These are phyloP conservation scores for Hippocampus kuda DNA, from an alignment of 2,797 vertebrate species.

Conservation along the genomic window DNA sequence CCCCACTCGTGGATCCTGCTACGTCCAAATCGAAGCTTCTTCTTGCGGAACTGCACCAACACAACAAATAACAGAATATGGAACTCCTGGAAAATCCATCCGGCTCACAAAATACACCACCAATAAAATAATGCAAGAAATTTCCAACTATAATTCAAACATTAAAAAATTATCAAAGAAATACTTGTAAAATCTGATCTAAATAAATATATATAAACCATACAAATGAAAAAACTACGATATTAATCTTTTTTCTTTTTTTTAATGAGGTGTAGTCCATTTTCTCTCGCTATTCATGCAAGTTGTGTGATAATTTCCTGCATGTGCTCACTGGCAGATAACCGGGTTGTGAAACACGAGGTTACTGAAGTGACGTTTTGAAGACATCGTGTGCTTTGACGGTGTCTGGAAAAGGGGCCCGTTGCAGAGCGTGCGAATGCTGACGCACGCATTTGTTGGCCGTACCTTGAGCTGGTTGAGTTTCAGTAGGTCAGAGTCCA, in stretches of 20 bases:
- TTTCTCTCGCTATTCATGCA: not conserved
- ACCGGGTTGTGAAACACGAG: not conserved
- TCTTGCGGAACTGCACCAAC: slow-evolving; percentile 79
- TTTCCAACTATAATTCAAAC: too few relatives aligned
- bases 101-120: too few relatives aligned
- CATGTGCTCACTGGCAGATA: not conserved
- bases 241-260: not conserved
- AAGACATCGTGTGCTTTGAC: not conserved
- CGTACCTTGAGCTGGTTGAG: slow-evolving; percentile 88
- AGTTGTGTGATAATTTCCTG: not conserved
- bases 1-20: slow-evolving; percentile 92
- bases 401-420: not conserved
- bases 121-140: too few relatives aligned
- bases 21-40: slow-evolving; percentile 84
- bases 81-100: not conserved
- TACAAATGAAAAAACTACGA: not conserved
- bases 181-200: too few relatives aligned
- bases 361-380: not conserved
- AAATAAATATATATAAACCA: not conserved
- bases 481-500: slow-evolving; percentile 87
- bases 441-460: not conserved
- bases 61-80: not conserved
- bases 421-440: not conserved
- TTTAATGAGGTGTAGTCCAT: not conserved
- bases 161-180: too few relatives aligned